Conservation (phyloP, 2,113 vertebrate species). For the Ranitomeya imitator region DNA sequence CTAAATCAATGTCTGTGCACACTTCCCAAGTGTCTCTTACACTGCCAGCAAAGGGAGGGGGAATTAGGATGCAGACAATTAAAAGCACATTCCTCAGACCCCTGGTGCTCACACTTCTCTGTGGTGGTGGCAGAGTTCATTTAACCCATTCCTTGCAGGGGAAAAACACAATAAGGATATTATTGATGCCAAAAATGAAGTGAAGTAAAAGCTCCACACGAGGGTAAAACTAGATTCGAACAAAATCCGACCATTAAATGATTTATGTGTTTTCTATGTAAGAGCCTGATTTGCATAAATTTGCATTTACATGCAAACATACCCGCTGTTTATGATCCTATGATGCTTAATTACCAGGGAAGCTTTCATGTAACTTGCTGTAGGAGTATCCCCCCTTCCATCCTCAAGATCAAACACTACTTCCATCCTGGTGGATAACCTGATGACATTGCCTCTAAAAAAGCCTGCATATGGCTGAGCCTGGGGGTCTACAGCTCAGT, state of each 20-base stretch:
- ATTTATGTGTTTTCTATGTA: background rate
- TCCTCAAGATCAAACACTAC: background rate
- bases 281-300: background rate
- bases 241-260: background rate
- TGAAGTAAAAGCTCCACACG: background rate
- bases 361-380: background rate
- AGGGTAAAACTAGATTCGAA: background rate
- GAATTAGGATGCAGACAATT: conserved; percentile 13
- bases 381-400: too few relatives aligned
- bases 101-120: conserved; percentile 5
- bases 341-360: background rate
- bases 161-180: background rate
- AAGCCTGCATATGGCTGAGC: background rate
- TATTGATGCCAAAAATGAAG: background rate
- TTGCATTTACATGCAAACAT: background rate
- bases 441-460: background rate
- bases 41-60: background rate
- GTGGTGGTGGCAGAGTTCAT: background rate
- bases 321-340: background rate
- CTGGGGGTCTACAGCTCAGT: conserved; percentile 20
- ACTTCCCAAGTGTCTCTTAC: conserved; percentile 1
- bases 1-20: conserved; percentile 1
- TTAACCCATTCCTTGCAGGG: background rate
- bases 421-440: conserved; percentile 9
- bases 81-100: conserved; percentile 23